Conservation (phyloP, 2,888 invertebrate genomes). For the Platerodrilus igneus region DNA sequence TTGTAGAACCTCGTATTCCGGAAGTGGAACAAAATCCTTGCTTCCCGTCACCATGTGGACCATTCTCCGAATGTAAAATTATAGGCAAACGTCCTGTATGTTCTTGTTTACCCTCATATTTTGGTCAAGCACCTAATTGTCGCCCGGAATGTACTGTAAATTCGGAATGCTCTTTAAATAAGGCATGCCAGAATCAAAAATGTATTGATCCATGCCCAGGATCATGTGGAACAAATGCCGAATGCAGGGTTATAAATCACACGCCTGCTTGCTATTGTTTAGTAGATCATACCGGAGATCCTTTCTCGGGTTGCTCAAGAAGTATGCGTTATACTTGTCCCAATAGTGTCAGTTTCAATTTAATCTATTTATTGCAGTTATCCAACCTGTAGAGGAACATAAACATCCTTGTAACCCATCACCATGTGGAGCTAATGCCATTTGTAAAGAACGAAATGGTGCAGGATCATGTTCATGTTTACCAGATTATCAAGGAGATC, state of each 20-base stretch:
- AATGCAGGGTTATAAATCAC: constrained; percentile 67
- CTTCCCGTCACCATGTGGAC: constrained; percentile 70
- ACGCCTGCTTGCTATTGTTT: constrained; percentile 70
- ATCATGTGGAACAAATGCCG: constrained; percentile 68
- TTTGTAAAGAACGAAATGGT: constrained; percentile 76
- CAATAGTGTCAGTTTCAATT: neutral
- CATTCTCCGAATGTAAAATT: constrained; percentile 70
- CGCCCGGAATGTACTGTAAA: constrained; percentile 71
- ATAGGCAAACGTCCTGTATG: constrained; percentile 66
- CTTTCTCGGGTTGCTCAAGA: constrained; percentile 67
- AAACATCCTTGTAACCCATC: constrained; percentile 72
- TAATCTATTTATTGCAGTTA: constrained; percentile 42
- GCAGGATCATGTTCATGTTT: constrained; percentile 79
- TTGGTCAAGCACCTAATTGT: constrained; percentile 75
- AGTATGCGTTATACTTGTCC: constrained; percentile 34
- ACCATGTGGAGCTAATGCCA: constrained; percentile 82
- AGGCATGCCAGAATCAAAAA: constrained; percentile 66
- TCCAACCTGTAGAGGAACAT: constrained; percentile 53
- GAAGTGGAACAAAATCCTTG: constrained; percentile 53
- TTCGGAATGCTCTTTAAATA: constrained; percentile 67
- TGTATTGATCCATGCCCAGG: constrained; percentile 73
- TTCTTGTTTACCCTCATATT: constrained; percentile 67
- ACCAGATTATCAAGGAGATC: constrained; percentile 80
- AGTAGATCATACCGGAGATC: constrained; percentile 69
- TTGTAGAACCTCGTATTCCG: constrained; percentile 38